Evolutionary conservation across 2,888 invertebrate genomes (phyloP).

Genomic region (Disparrhopalites patrizii): DNA sequence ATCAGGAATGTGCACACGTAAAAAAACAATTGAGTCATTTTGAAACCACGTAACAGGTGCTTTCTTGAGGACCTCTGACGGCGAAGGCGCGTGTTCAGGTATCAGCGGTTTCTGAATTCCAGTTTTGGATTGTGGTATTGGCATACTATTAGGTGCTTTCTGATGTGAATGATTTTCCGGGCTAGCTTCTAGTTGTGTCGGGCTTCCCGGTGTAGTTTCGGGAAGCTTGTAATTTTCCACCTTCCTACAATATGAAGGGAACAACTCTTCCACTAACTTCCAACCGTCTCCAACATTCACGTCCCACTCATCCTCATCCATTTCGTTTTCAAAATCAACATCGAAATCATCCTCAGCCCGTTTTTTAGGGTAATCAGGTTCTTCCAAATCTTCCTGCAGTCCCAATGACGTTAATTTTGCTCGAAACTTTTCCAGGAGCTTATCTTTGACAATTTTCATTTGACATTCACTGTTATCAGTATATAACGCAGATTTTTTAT

Average conservation of each 20-base stretch:
- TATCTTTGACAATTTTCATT: background rate
- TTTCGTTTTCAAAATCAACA: background rate
- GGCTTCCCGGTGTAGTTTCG: no score
- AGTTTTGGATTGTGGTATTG: background rate
- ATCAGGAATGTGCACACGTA: slow-evolving; percentile 10
- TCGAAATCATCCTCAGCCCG: slow-evolving; percentile 6
- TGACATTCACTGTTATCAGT: background rate
- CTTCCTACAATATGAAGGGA: no score
- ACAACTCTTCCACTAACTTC: no score
- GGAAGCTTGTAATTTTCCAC: no score
- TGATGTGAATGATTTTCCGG: background rate
- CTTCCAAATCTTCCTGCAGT: background rate
- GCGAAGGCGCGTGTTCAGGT: background rate
- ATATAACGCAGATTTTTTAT: background rate
- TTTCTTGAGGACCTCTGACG: background rate
- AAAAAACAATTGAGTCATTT: background rate
- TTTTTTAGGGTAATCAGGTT: background rate
- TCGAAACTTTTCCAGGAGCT: background rate
- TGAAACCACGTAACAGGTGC: slow-evolving; percentile 16
- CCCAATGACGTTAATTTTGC: background rate
- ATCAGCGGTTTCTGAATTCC: background rate
- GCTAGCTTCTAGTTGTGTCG: no score
- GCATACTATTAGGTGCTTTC: background rate
- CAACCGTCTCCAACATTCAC: background rate
- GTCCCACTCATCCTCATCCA: background rate